Conservation (phyloP, 1,140 invertebrate species). For the Apis florea region DNA sequence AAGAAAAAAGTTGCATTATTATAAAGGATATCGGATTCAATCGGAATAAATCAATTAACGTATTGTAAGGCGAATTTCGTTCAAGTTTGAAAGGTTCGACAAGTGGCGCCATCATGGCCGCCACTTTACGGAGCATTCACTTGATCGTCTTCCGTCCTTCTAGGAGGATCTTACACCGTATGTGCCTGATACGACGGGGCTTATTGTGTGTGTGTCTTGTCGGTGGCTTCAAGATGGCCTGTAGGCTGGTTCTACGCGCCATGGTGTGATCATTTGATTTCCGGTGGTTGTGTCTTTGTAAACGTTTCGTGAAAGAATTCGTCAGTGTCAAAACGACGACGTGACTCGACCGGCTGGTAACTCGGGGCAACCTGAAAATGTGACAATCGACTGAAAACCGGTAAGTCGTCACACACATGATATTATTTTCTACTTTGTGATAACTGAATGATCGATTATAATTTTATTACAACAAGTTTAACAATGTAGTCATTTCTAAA, state of each 20-base stretch:
- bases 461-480: not conserved
- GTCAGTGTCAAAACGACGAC: slow-evolving; percentile 21
- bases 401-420: slow-evolving; percentile 34
- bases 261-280: slow-evolving; percentile 33
- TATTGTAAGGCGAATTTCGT: not conserved
- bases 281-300: slow-evolving; percentile 23
- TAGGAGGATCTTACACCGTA: slow-evolving; percentile 56
- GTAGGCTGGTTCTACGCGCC: slow-evolving; percentile 40
- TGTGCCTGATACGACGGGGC: slow-evolving; percentile 42
- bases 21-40: rapidly evolving
- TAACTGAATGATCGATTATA: not conserved
- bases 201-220: slow-evolving; percentile 57
- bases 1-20: too few species aligned
- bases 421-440: not conserved
- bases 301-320: slow-evolving; percentile 19
- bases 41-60: too few species aligned
- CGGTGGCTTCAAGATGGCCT: slow-evolving; percentile 65
- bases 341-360: slow-evolving; percentile 28
- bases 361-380: slow-evolving; percentile 41
- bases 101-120: slow-evolving; percentile 55
- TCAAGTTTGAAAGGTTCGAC: not conserved
- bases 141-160: slow-evolving; percentile 56
- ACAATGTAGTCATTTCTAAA: slow-evolving; percentile 3
- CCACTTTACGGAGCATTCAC: slow-evolving; percentile 29
- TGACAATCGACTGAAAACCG: slow-evolving; percentile 52